A percentile compares a stretch with the other conserved stretches of the same genome.
These are phyloP conservation scores for Corvus moneduloides DNA, from an alignment of 2,113 vertebrate species.

Conservation along the genomic window DNA sequence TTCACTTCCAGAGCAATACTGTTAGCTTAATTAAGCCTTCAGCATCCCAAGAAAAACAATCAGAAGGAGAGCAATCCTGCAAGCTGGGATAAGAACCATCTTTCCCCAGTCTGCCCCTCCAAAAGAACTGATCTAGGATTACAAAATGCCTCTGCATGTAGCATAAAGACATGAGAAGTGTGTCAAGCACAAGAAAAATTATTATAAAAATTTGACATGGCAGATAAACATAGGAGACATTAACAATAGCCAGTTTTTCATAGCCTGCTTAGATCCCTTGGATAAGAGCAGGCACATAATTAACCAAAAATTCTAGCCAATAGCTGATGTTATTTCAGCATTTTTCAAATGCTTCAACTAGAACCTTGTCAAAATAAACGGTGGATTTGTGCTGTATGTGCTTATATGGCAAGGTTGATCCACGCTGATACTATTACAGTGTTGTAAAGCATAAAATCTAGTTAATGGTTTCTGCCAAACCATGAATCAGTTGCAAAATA, in stretches of 20 bases:
- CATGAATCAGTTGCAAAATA: slow-evolving; percentile 80
- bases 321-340: slow-evolving; percentile 67
- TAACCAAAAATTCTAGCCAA: slow-evolving; percentile 49
- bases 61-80: background rate
- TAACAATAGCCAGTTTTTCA: slow-evolving; percentile 56
- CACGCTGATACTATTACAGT: slow-evolving; percentile 65
- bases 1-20: background rate
- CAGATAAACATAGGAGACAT: slow-evolving; percentile 41
- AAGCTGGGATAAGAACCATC: background rate
- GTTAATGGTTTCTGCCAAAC: slow-evolving; percentile 74
- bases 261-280: slow-evolving; percentile 23
- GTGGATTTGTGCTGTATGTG: slow-evolving; percentile 71
- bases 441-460: slow-evolving; percentile 75
- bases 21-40: background rate
- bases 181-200: slow-evolving; percentile 47
- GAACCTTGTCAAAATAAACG: slow-evolving; percentile 75
- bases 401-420: slow-evolving; percentile 82
- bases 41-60: background rate
- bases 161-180: slow-evolving; percentile 19
- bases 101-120: background rate
- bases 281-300: slow-evolving; percentile 30
- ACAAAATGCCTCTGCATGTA: background rate
- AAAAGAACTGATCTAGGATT: background rate
- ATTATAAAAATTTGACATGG: slow-evolving; percentile 32
- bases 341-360: slow-evolving; percentile 74